Base-by-base conservation (phyloP, 2,888 invertebrate genomes). In the Clanis bilineata region DNA sequence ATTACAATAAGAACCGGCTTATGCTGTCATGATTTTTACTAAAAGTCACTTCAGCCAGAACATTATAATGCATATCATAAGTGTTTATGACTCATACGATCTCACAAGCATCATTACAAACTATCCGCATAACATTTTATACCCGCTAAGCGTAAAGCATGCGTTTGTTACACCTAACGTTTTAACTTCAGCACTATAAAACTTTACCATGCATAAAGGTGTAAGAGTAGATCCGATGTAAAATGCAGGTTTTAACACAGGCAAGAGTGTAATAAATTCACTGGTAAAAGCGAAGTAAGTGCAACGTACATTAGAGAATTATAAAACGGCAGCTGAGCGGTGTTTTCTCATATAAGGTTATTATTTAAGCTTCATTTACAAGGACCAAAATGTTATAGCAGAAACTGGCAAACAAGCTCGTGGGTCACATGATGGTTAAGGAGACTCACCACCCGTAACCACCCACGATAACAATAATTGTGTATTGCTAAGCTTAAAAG, bases 131-230 rank as follows among this genome's bases (percentile, higher is more conserved):
- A 41, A 41, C 15, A 12, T 41, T 41, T 38, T 41, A 32, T 41
- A 41, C 18, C 15, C 6, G 15, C 5, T 18, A 15, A n/a, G 25
- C 23, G n/a, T 45, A 25, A 25, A 9, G 5, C 25, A n/a, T n/a
- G n/a, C n/a, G n/a, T n/a, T n/a, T n/a, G 6, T 45, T 45, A 45
- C 32, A 32, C 1, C n/a, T 25, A 7, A 47, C n/a, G 25, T 25
- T 25, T 25, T 25, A 47, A 15, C n/a, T 47, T 47, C 6, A 47
- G 45, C 25, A 25, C 45, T 47, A 47, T 47, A 47, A 47, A 47
- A 47, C 25, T 47, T 47, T 25, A 41, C 15, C 18, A 47, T 47
- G 23, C 45, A 47, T 25, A 47, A 47, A 25, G 44, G 22, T 25
- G 45, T 25, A 47, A 25, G 45, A 25, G 39, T 15, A 41, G 45